Base-by-base conservation (phyloP, 2,888 invertebrate species). In the Macropis europaea region DNA sequence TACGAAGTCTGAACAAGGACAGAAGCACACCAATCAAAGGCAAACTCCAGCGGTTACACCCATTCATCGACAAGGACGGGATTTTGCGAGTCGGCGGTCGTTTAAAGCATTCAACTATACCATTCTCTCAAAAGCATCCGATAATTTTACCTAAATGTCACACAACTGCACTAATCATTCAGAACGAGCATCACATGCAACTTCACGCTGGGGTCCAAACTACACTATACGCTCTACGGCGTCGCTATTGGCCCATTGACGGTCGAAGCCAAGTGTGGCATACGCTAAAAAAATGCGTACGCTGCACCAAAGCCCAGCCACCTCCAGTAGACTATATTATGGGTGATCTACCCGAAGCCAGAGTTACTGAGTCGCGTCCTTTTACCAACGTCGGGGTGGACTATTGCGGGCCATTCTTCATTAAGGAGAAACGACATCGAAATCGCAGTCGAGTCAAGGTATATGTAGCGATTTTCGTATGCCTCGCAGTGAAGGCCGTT, bases 391-490 rank as follows among this genome's bases (percentile, higher is more conserved):
- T n/a, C n/a, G n/a, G n/a, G n/a, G n/a, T n/a, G n/a, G n/a, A n/a
- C n/a, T n/a, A n/a, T n/a, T n/a, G n/a, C n/a, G n/a, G n/a, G n/a
- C n/a, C n/a, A n/a, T n/a, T n/a, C n/a, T n/a, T n/a, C n/a, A n/a
- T n/a, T n/a, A 54, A 54, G 24, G 54, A 40, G n/a, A 38, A 19
- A n/a, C 19, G 36, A 9, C 26, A 15, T 42, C 0, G 42, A 7
- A 56, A 56, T 42, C 42, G 17, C 5, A 30, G n/a, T 3, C 13
- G 13, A 7, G 7, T 56, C 17, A 56, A 56, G 19, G 43, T 30
- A 28, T 56, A 56, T n/a, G 56, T 26, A 9, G 38, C 40, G 7
- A 30, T 56, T 9, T 56, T 42, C 17, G 42, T 56, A 17, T 56
- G 56, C 30, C 28, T 52, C 13, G 52, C 42, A 4, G 7, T 34